Conservation (phyloP, 1,140 invertebrate genomes). For the Paralvinella palmiformis region DNA sequence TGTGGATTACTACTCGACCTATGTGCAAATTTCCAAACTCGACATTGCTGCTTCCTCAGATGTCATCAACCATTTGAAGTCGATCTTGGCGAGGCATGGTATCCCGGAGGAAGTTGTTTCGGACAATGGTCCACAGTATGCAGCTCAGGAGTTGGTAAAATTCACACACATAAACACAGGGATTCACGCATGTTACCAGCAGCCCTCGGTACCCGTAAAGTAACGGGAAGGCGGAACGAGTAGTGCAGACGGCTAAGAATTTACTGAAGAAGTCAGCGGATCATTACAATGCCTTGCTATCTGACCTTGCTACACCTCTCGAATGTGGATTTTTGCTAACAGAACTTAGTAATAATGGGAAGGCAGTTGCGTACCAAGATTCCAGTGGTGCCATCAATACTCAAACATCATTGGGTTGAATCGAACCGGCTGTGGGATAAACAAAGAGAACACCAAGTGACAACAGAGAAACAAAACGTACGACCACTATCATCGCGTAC, state of each 20-base stretch:
- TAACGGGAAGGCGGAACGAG: not conserved
- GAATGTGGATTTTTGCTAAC: not conserved
- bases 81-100: conserved; percentile 3
- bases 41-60: not conserved
- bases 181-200: not conserved
- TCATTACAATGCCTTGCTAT: conserved; percentile 4
- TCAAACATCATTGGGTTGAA: not conserved
- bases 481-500: not conserved
- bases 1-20: conserved; percentile 12
- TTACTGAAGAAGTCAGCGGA: not conserved
- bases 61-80: conserved; percentile 6
- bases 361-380: conserved; percentile 3
- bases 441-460: conserved; percentile 2
- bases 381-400: conserved; percentile 1
- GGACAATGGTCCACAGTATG: conserved; percentile 15
- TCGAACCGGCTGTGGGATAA: not conserved
- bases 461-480: not conserved
- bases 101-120: conserved; percentile 7
- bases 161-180: not conserved
- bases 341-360: conserved; percentile 7
- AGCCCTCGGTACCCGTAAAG: not conserved
- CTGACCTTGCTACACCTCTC: conserved; percentile 1
- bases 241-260: conserved; percentile 2
- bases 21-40: conserved; percentile 8
- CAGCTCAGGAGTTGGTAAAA: not conserved